Evolutionary conservation across 2,888 invertebrate species (phyloP), one percentile per base, ranked within the genome.

Genomic region (Syrista parreyssii): DNA sequence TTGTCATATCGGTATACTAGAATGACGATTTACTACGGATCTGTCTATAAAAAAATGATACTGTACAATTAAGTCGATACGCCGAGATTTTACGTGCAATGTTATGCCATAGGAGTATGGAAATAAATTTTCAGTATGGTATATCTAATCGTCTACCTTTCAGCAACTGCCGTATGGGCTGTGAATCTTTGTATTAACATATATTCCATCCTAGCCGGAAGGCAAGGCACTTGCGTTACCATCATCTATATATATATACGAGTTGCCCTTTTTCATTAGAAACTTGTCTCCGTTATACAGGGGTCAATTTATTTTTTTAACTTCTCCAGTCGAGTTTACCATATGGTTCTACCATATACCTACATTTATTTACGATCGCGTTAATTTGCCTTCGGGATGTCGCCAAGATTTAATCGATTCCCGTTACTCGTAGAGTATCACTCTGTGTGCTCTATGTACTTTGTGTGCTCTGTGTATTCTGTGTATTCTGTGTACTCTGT

Each of bases 401-500:
- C 40, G 40, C 40, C 40, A 15, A 40, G 15, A 40, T 40, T 40
- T 15, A 40, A 40, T 40, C 40, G 40, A 6, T 40, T 40, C 40
- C 40, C 15, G 40, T 40, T 40, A 40, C 40, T 40, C 40, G 1
- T 40, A 40, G 15, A 40, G 6, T 40, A 40, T 40, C 40, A 40
- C 40, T 40, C 40, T 40, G 40, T 15, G 12, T 36, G 15, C 36
- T 36, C 36, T 15, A 4, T 12, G 15, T 36, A 40, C 40, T 15
- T 6, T 15, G 15, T 40, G 40, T 40, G 15, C 40, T 33, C 33
- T 33, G 33, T 77, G 11, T 85, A 78, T n/a, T n/a, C n/a, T n/a
- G n/a, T n/a, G n/a, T n/a, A n/a, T n/a, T 40, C 40, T 40, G 40
- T 15, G 12, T 36, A 36, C 36, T 36, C 36, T 15, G 12, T 12